Evolutionary conservation across 2,797 vertebrate genomes (phyloP).

Genomic region (Cephalopachus bancanus): DNA sequence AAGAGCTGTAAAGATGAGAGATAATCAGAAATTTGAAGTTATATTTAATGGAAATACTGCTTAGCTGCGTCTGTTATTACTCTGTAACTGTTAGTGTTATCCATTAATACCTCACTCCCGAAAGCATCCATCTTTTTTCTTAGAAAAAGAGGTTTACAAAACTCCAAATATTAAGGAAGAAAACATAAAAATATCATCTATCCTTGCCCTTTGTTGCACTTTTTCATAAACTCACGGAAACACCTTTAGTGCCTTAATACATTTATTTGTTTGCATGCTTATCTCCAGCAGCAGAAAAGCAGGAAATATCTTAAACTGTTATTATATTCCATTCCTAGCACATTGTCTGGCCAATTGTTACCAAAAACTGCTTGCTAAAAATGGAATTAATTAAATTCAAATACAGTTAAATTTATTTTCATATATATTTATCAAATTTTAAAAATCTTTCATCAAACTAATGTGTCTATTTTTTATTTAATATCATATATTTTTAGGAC

Average conservation of each 20-base stretch:
- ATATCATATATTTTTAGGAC: not conserved
- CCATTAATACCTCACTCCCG: not conserved
- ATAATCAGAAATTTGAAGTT: not conserved
- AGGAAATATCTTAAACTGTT: no score
- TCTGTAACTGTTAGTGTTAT: not conserved
- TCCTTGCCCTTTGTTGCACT: not conserved
- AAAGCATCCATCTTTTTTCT: not conserved
- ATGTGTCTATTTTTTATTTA: not conserved
- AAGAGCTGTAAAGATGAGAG: not conserved
- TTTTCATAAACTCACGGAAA: not conserved
- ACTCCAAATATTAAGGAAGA: not conserved
- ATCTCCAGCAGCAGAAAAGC: not conserved
- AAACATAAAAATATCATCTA: fast-evolving
- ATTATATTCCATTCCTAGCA: no score
- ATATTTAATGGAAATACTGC: not conserved
- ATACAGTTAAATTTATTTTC: not conserved
- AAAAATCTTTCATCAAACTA: not conserved
- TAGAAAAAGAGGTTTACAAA: not conserved
- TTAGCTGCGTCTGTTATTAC: not conserved
- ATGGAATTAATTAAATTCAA: not conserved
- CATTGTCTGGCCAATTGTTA: not conserved
- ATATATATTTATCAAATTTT: not conserved
- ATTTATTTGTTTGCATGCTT: no score
- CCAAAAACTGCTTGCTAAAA: not conserved
- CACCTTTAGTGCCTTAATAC: not conserved